A percentile compares a stretch with the other conserved stretches of the same genome.
These are phyloP conservation scores for Drosophila subsilvestris DNA, from an alignment of 2,888 invertebrate species.

Conservation along the genomic window DNA sequence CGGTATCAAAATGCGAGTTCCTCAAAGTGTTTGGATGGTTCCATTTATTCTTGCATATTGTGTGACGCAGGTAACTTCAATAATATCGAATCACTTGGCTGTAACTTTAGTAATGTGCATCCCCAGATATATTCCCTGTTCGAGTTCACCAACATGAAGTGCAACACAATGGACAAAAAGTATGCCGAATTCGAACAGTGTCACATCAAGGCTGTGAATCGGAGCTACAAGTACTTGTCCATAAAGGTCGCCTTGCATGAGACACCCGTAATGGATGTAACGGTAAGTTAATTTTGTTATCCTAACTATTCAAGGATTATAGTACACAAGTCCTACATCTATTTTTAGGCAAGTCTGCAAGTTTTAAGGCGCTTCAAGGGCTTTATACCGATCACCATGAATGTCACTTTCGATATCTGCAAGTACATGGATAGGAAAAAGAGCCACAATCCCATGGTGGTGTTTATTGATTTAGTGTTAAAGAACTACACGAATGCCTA, in stretches of 20 bases:
- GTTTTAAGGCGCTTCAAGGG: constrained; percentile 8
- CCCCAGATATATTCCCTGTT: constrained; percentile 1
- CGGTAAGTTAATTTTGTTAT: not conserved
- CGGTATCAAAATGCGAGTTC: not conserved
- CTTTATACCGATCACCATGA: constrained; percentile 21
- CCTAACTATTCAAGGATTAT: not conserved
- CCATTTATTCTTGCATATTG: not conserved
- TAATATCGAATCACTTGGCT: not conserved
- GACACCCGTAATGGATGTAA: not conserved
- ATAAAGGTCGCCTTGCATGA: not conserved
- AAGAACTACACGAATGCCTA: constrained; percentile 14
- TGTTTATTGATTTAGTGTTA: not conserved
- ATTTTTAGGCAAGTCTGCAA: constrained; percentile 13
- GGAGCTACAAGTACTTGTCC: constrained; percentile 35
- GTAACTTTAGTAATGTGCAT: not conserved
- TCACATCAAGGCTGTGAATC: constrained; percentile 26
- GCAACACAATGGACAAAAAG: not conserved
- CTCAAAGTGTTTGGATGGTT: not conserved
- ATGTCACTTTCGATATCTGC: constrained; percentile 16
- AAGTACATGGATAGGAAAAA: constrained; percentile 8
- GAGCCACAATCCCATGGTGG: constrained; percentile 8
- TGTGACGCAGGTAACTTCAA: not conserved
- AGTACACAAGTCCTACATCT: not conserved
- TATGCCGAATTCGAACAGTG: constrained; percentile 19
- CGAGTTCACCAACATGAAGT: constrained; percentile 36